Conservation (phyloP, 2,797 vertebrate genomes). For the Premnoplex brunnescens region DNA sequence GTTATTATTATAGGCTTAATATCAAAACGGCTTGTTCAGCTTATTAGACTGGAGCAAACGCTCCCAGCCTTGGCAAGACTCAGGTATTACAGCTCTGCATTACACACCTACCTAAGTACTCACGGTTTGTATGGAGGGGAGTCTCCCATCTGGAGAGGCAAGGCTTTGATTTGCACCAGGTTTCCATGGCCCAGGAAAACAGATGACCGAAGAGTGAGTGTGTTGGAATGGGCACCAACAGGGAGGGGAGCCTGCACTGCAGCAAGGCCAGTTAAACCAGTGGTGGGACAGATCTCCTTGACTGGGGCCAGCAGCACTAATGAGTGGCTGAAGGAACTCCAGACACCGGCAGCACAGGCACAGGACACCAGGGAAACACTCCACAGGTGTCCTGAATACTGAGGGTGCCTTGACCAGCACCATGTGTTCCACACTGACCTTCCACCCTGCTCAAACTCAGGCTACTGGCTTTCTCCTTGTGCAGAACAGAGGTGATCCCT, state of each 20-base stretch:
- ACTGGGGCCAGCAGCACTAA: not conserved
- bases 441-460: not conserved
- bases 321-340: not conserved
- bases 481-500: not conserved
- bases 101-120: not conserved
- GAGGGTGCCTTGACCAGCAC: not conserved
- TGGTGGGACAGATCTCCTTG: fast-evolving
- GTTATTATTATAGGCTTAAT: conserved; percentile 57
- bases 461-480: not conserved
- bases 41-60: not conserved
- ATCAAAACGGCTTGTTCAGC: conserved; percentile 28
- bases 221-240: not conserved
- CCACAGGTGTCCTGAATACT: fast-evolving
- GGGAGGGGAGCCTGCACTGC: fast-evolving
- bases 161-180: not conserved
- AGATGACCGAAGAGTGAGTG: not conserved
- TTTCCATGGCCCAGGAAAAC: not conserved
- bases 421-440: fast-evolving
- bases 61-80: not conserved
- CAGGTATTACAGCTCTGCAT: not conserved
- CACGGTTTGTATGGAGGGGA: not conserved
- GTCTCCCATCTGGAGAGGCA: not conserved
- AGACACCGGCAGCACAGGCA: fast-evolving
- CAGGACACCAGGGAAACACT: not conserved
- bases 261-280: not conserved